phyloP scores from a whole-genome alignment of 1,140 invertebrate species.

The Zaprionus africanus region DNA sequence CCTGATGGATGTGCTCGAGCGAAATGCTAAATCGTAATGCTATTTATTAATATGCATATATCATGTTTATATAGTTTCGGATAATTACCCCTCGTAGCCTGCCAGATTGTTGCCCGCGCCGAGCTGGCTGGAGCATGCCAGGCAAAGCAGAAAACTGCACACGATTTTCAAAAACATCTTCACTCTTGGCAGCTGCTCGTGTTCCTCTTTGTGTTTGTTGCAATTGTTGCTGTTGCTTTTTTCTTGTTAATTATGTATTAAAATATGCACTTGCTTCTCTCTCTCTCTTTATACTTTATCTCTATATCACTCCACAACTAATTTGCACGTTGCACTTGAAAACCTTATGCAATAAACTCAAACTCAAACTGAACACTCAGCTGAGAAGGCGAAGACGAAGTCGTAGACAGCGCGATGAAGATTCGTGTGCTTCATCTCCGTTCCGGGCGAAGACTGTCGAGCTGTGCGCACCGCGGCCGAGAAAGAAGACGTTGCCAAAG shows the following conservation, averaged over 20 bases:
- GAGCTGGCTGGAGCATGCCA: constrained; percentile 45
- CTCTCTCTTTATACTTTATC: constrained; percentile 32
- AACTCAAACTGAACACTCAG: constrained; percentile 4
- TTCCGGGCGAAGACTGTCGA: constrained; percentile 74
- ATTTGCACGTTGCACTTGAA: constrained; percentile 65
- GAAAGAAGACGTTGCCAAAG: constrained; percentile 80
- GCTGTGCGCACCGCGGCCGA: constrained; percentile 55
- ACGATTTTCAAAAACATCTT: constrained; percentile 74
- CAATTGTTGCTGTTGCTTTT: constrained; percentile 3
- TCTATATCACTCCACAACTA: constrained; percentile 20
- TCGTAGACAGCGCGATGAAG: constrained; percentile 27
- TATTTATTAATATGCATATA: constrained; percentile 8
- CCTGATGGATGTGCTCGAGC: constrained; percentile 62
- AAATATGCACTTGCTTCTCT: constrained; percentile 61
- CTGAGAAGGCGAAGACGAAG: constrained; percentile 12
- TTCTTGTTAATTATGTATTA: constrained; percentile 66
- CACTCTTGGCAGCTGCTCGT: constrained; percentile 18
- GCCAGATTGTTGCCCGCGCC: constrained; percentile 59
- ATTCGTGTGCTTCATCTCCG: constrained; percentile 66
- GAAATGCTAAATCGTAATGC: constrained; percentile 30
- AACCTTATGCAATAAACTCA: constrained; percentile 54
- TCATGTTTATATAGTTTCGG: constrained; percentile 17
- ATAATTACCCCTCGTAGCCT: constrained; percentile 75
- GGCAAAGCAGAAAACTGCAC: constrained; percentile 63
- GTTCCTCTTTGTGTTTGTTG: constrained; percentile 1